Conservation (phyloP, 1,140 invertebrate species). For the Dendrolimus kikuchii region DNA sequence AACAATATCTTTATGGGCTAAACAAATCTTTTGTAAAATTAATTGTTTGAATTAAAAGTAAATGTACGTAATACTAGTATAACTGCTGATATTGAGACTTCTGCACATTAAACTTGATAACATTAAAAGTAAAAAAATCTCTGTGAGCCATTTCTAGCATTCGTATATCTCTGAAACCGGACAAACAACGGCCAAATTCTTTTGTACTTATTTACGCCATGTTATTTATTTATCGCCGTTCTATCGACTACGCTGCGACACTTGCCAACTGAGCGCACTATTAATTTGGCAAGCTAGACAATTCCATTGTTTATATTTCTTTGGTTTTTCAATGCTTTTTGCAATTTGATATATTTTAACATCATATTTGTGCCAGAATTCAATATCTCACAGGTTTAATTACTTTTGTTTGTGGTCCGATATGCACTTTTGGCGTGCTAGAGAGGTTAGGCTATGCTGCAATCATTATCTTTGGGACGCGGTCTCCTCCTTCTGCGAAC, state of each 20-base stretch:
- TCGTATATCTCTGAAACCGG: conserved; percentile 22
- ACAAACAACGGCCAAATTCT: conserved; percentile 59
- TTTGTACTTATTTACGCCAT: conserved; percentile 54
- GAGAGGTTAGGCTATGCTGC: no score
- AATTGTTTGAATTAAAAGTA: neutral
- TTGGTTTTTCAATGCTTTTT: conserved; percentile 24
- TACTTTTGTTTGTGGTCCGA: no score
- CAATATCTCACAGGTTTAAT: no score
- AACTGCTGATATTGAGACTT: no score
- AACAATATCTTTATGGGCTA: neutral
- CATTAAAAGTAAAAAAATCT: no score
- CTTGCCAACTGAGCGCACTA: conserved; percentile 31
- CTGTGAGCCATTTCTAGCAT: conserved; percentile 24
- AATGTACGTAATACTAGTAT: neutral
- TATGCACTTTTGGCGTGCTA: no score
- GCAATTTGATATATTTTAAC: conserved; percentile 4
- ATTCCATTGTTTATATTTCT: conserved; percentile 20
- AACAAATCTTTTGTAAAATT: neutral
- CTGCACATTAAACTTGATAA: no score
- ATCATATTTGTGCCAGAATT: no score
- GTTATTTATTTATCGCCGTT: conserved; percentile 51
- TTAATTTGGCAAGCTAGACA: conserved; percentile 37
- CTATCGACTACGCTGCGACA: conserved; percentile 43
- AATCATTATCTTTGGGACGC: no score
- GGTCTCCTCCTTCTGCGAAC: no score